Conservation (phyloP, 1,140 invertebrate species). For the Oreohelix idahoensis region DNA sequence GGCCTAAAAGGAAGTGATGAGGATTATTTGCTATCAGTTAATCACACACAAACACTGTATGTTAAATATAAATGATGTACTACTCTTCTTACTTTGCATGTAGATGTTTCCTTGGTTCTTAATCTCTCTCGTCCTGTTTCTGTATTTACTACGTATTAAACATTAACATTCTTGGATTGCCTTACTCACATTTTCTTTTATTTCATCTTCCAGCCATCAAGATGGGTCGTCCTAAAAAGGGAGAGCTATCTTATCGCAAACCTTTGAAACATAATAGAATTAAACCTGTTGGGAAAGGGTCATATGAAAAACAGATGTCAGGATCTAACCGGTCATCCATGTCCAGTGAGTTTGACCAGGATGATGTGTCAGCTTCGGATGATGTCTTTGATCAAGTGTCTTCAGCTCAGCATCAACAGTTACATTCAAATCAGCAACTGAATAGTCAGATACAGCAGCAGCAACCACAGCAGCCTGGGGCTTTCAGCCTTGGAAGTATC, state of each 20-base stretch:
- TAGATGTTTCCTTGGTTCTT: too few species aligned
- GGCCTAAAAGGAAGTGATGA: too few species aligned
- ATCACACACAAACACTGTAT: too few species aligned
- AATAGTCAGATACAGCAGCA: slow-evolving; percentile 12
- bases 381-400: slow-evolving; percentile 16
- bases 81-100: too few species aligned
- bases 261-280: slow-evolving; percentile 2
- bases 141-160: too few species aligned
- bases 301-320: slow-evolving; percentile 11
- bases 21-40: too few species aligned
- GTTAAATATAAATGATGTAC: too few species aligned
- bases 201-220: slow-evolving; percentile 27
- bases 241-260: slow-evolving; percentile 28
- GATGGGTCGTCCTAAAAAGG: slow-evolving; percentile 40
- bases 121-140: too few species aligned
- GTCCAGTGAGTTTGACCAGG: slow-evolving; percentile 34
- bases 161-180: too few species aligned
- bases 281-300: background rate
- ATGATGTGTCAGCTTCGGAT: slow-evolving; percentile 11
- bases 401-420: background rate
- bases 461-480: slow-evolving; percentile 12
- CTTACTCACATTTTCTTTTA: background rate
- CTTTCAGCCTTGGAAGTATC: slow-evolving; percentile 31
- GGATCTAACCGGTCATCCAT: slow-evolving; percentile 20
- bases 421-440: background rate